A percentile compares a stretch with the other conserved stretches of the same genome.
phyloP scores from a whole-genome alignment of 2,113 vertebrate genomes.

The Oryzias woworae region DNA sequence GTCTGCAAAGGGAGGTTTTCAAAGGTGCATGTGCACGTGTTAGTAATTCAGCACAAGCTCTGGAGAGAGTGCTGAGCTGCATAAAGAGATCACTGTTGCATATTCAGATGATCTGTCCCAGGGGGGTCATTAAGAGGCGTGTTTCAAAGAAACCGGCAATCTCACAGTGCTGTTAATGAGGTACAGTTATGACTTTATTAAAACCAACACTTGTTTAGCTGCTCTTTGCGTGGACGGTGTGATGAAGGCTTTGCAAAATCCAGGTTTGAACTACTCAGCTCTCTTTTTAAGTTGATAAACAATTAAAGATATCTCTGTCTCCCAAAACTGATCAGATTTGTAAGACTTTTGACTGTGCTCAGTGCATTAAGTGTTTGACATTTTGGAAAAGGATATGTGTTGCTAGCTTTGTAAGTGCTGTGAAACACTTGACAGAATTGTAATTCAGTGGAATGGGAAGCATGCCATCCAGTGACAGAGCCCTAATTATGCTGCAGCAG shows the following conservation, averaged over 20 bases:
- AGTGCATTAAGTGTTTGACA: constrained; percentile 55
- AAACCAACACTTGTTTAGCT: constrained; percentile 63
- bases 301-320: constrained; percentile 29
- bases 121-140: constrained; percentile 72
- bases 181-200: constrained; percentile 69
- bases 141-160: constrained; percentile 59
- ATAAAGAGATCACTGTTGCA: constrained; percentile 70
- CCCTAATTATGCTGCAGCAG: constrained; percentile 65
- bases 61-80: constrained; percentile 50
- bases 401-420: constrained; percentile 64
- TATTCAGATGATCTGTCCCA: constrained; percentile 73
- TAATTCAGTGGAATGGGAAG: constrained; percentile 63
- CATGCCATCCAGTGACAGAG: constrained; percentile 62
- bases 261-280: neutral
- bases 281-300: neutral
- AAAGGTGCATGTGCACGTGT: constrained; percentile 12
- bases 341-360: constrained; percentile 50
- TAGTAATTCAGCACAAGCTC: constrained; percentile 52
- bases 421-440: constrained; percentile 69
- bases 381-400: constrained; percentile 58
- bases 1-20: neutral
- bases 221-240: constrained; percentile 42
- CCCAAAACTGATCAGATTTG: constrained; percentile 9
- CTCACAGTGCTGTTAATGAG: constrained; percentile 63
- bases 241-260: constrained; percentile 2